Conservation (phyloP, 2,888 invertebrate species). For the Omphaloscelis lunosa region DNA sequence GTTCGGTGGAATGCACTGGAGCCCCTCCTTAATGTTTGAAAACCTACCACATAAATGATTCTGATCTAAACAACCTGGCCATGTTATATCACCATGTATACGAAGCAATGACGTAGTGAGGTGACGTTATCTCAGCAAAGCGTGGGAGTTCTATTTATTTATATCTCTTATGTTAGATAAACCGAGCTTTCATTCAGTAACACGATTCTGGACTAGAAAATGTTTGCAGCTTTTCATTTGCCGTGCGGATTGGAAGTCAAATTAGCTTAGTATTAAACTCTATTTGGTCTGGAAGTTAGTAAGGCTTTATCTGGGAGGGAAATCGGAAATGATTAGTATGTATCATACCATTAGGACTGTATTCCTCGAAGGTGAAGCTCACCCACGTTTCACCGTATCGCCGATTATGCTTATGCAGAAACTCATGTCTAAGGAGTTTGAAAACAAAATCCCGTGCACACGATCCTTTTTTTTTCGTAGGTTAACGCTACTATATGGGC, state of each 20-base stretch:
- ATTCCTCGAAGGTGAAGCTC: too few relatives aligned
- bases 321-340: neutral
- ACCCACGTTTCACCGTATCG: neutral
- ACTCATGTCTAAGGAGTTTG: too few relatives aligned
- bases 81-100: constrained; percentile 9
- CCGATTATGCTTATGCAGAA: too few relatives aligned
- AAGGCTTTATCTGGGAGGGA: neutral
- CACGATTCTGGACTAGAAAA: constrained; percentile 11
- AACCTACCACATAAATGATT: neutral
- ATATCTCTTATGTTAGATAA: constrained; percentile 30
- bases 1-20: neutral
- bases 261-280: constrained; percentile 2
- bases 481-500: too few relatives aligned
- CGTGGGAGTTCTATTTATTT: constrained; percentile 39
- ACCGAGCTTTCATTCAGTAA: constrained; percentile 30
- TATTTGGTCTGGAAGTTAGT: neutral
- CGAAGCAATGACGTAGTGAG: constrained; percentile 30
- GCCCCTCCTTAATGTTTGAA: neutral
- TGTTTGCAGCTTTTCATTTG: constrained; percentile 16
- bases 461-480: too few relatives aligned
- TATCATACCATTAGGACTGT: neutral
- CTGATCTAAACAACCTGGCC: constrained; percentile 18
- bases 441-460: too few relatives aligned
- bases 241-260: neutral
- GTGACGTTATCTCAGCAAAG: constrained; percentile 34